These are phyloP conservation scores for Paguma larvata DNA, from an alignment of 2,797 vertebrate genomes.

Conservation along the genomic window DNA sequence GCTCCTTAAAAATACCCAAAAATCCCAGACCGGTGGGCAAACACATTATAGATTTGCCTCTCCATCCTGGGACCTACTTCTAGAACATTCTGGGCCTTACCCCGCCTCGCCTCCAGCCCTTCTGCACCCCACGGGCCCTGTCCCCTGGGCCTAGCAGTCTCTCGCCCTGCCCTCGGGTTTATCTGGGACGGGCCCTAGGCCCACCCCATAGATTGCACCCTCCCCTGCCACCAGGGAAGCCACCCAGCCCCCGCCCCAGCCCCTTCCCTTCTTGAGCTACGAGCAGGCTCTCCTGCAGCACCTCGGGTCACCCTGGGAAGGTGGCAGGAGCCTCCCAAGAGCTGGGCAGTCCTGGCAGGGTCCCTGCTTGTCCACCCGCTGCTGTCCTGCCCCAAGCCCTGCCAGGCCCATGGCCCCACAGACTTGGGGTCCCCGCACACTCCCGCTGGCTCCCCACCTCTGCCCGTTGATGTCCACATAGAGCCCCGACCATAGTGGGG, in stretches of 20 bases:
- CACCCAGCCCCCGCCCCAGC: not conserved
- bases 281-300: not conserved
- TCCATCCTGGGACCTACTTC: not conserved
- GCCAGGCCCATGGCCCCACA: not conserved
- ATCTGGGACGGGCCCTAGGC: not conserved
- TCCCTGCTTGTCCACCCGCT: not conserved
- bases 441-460: not conserved
- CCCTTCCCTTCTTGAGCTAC: not conserved
- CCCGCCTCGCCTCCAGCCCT: not conserved
- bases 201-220: not conserved
- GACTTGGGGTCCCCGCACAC: not conserved
- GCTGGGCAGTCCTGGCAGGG: not conserved
- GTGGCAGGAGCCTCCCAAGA: not conserved
- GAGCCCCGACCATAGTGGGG: not conserved
- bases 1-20: not conserved
- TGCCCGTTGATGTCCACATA: not conserved
- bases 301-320: not conserved
- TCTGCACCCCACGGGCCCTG: not conserved
- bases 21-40: not conserved
- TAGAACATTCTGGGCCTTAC: not conserved
- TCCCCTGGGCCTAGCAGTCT: not conserved
- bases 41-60: not conserved
- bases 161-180: not conserved
- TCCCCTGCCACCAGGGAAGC: not conserved
- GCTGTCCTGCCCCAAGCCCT: not conserved